These are phyloP conservation scores for Gortyna flavago DNA, from an alignment of 2,888 invertebrate species.

Conservation along the genomic window DNA sequence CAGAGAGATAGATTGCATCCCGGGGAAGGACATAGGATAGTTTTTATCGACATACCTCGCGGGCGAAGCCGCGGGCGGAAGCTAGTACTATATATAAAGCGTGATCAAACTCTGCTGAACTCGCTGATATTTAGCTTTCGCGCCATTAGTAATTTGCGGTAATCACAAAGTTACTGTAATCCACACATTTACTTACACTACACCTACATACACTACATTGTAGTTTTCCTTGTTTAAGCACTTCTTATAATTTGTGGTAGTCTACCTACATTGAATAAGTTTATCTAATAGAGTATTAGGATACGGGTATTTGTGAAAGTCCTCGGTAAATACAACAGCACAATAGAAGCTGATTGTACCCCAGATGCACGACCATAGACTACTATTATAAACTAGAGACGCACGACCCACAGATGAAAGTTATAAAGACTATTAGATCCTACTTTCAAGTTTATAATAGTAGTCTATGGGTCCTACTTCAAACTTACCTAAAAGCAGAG, in stretches of 20 bases:
- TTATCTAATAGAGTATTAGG: background rate
- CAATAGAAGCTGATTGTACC: background rate
- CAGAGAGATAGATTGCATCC: too few species aligned
- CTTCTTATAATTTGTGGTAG: background rate
- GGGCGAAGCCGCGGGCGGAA: too few species aligned
- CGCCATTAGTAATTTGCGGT: constrained; percentile 5
- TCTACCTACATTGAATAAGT: background rate
- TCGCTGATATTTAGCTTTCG: constrained; percentile 1
- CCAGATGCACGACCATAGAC: background rate
- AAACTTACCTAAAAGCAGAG: background rate
- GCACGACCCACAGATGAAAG: constrained; percentile 1
- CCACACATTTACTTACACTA: background rate
- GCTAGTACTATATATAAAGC: constrained; percentile 12
- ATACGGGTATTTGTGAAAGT: constrained; percentile 4
- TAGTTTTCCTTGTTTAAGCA: background rate
- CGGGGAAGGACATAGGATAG: too few species aligned
- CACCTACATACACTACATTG: background rate
- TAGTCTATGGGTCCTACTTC: background rate
- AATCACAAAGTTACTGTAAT: background rate
- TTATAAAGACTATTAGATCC: background rate
- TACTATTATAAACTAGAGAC: background rate
- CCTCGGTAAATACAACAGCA: constrained; percentile 8
- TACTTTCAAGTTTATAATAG: too few species aligned
- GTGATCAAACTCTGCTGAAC: constrained; percentile 9
- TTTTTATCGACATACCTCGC: too few species aligned